phyloP scores from a whole-genome alignment of 2,797 vertebrate genomes.

The Malurus leucopterus region DNA sequence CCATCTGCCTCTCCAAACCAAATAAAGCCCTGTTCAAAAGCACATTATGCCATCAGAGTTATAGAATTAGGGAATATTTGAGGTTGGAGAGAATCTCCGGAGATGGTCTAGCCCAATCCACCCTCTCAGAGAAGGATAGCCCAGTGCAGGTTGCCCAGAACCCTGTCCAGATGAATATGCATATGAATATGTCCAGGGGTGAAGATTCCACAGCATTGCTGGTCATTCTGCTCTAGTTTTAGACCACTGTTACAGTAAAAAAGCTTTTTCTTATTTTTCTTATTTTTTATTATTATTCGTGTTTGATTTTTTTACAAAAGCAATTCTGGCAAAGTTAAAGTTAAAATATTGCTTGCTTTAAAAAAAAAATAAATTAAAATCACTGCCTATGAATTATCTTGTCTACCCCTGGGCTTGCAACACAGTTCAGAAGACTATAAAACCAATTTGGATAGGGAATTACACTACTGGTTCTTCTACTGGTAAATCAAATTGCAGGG shows the following conservation, averaged over 20 bases:
- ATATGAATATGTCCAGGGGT: neutral
- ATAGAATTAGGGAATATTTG: neutral
- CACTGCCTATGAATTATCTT: neutral
- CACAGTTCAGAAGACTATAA: neutral
- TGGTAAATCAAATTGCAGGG: neutral
- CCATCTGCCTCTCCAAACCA: neutral
- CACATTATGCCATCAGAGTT: neutral
- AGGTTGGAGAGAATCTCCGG: neutral
- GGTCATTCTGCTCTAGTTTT: neutral
- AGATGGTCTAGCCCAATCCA: fast-evolving
- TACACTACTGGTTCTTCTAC: neutral
- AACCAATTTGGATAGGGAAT: neutral
- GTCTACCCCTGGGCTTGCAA: neutral
- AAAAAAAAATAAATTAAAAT: neutral
- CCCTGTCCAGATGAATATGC: neutral
- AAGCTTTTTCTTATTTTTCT: neutral
- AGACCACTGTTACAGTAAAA: neutral
- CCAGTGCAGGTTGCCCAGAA: neutral
- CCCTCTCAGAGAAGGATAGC: neutral
- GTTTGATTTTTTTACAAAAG: neutral
- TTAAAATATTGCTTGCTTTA: neutral
- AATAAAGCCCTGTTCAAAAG: neutral
- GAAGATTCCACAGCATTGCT: neutral
- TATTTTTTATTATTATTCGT: neutral
- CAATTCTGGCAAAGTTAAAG: neutral